These are phyloP conservation scores for Halcyon smyrnensis DNA, from an alignment of 2,797 vertebrate species.

Conservation along the genomic window DNA sequence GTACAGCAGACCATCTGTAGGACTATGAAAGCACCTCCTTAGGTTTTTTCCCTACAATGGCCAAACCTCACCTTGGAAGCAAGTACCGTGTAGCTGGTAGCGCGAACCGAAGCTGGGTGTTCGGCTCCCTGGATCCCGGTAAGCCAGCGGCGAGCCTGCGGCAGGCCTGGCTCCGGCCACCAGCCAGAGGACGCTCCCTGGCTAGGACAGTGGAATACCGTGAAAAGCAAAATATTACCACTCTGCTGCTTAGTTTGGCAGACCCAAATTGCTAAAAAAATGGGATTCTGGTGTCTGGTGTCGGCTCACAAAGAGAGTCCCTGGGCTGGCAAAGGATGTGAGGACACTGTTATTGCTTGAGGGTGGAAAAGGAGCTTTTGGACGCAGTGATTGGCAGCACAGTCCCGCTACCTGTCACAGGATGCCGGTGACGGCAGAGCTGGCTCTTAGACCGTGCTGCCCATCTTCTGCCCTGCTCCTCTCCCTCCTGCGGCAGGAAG, in stretches of 20 bases:
- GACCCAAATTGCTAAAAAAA: neutral
- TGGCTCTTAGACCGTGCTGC: neutral
- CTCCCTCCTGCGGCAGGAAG: neutral
- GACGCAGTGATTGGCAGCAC: neutral
- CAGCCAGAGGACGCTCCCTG: neutral
- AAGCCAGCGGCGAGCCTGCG: neutral
- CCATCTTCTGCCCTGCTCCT: neutral
- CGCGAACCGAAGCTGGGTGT: neutral
- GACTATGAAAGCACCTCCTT: neutral
- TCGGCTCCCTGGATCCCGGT: neutral
- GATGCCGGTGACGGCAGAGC: neutral
- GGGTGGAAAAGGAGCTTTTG: neutral
- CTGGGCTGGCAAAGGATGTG: neutral
- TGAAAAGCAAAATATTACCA: neutral
- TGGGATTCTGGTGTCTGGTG: neutral
- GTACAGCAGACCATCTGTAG: neutral
- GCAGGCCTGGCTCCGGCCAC: neutral
- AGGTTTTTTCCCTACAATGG: neutral
- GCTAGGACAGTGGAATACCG: neutral
- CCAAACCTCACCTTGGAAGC: neutral
- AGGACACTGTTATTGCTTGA: neutral
- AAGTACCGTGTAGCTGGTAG: neutral
- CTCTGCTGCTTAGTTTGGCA: neutral
- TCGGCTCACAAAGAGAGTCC: neutral
- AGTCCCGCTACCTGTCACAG: rapidly evolving